Evolutionary conservation across 2,113 vertebrate species (phyloP), one percentile per base, ranked within the genome.

Genomic region (Prochilodus magdalenae): DNA sequence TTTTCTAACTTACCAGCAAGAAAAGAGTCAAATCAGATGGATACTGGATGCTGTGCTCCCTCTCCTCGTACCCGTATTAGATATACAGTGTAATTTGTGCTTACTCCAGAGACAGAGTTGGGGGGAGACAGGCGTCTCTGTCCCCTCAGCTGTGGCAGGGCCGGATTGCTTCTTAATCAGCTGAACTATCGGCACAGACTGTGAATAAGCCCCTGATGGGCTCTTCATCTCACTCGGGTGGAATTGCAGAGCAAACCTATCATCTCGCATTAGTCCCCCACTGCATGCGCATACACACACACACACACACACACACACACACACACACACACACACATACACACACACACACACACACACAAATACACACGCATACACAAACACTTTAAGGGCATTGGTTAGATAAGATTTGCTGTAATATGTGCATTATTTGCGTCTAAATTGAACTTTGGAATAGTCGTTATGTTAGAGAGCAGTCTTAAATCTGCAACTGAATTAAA

Each of bases 161-260:
- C 80, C 51, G 80, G 81, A 79, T 66, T 83, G 86, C 77, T 75
- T 80, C 69, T 84, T 82, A 87, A 90, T 90, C 81, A 86, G 75
- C 74, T 75, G 49, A 75, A 82, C 74, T 81, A 78, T 88, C 79
- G 75, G 80, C 81, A 72, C 29, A 47, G 84, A 82, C 70, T 89
- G 63, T 59, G 67, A 85, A 84, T 89, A 44, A 87, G 36, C 20
- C 44, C n/a, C 75, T 83, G 70, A 86, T 74, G 40, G 24, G 66
- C n/a, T 49, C 67, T 83, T 82, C 71, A 73, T 79, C 63, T 84
- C 40, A 77, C 71, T 84, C 29, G 13, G 30, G 29, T 83, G 73
- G 67, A 75, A 79, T 74, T 80, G 70, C 55, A 82, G 57, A 75
- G 72, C 74, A 88, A 87, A 78, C 29, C 60, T 27, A 83, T 83